These are phyloP conservation scores for Pardalotus punctatus DNA, from an alignment of 2,113 vertebrate species.

Conservation along the genomic window DNA sequence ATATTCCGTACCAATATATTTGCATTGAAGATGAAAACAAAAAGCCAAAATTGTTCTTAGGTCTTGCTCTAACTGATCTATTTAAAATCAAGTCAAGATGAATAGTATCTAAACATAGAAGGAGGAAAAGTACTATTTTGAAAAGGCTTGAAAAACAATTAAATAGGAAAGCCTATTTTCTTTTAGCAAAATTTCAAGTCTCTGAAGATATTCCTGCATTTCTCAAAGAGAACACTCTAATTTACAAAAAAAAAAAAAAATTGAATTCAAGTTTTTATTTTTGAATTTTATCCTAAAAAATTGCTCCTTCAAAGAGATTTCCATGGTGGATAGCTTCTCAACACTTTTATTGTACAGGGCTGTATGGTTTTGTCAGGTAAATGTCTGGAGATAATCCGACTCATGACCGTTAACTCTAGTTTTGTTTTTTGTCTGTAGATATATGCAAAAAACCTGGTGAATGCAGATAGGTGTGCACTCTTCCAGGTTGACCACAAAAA, in stretches of 20 bases:
- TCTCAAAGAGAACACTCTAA: background rate
- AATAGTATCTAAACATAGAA: background rate
- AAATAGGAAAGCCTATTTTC: background rate
- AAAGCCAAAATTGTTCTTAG: background rate
- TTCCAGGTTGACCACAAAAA: slow-evolving; percentile 99
- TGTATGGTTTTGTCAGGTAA: background rate
- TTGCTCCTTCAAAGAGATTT: background rate
- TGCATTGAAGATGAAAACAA: background rate
- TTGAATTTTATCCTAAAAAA: background rate
- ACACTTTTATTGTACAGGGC: background rate
- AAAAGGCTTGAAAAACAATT: background rate
- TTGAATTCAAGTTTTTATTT: background rate
- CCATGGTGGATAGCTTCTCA: background rate
- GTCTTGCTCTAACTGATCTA: background rate
- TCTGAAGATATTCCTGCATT: background rate
- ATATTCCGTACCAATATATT: background rate
- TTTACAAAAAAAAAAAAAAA: background rate
- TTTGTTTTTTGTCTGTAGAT: slow-evolving; percentile 81
- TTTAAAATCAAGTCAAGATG: background rate
- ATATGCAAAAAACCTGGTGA: slow-evolving; percentile 99
- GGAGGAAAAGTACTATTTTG: background rate
- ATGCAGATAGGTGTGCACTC: slow-evolving; percentile 96
- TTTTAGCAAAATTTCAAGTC: background rate
- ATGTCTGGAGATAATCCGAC: background rate
- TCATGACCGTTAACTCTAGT: background rate